Evolutionary conservation across 2,797 vertebrate genomes (phyloP).

Genomic region (Megalops cyprinoides): DNA sequence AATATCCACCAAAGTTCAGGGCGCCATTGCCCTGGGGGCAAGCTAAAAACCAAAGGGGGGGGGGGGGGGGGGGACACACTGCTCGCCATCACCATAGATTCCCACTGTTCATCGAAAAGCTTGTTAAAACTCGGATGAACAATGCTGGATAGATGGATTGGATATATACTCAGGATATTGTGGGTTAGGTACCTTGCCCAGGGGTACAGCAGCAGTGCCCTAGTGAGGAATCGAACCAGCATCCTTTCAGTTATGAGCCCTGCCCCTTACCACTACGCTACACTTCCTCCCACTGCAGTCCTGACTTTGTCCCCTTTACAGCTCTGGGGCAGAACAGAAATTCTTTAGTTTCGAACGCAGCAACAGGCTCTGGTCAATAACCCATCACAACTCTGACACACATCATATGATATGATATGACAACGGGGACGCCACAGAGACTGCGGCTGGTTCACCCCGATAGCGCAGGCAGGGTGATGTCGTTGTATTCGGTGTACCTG

Average conservation of each 20-base stretch:
- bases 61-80: neutral
- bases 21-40: neutral
- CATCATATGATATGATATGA: slow-evolving; percentile 47
- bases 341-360: neutral
- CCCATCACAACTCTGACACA: slow-evolving; percentile 44
- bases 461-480: slow-evolving; percentile 43
- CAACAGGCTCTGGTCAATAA: slow-evolving; percentile 48
- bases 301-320: neutral
- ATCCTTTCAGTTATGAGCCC: too few relatives aligned
- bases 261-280: too few relatives aligned
- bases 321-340: neutral
- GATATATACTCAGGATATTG: too few relatives aligned
- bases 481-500: slow-evolving; percentile 47
- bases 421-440: slow-evolving; percentile 48
- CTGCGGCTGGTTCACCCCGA: slow-evolving; percentile 51
- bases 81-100: too few relatives aligned
- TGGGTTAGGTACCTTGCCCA: too few relatives aligned
- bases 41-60: neutral
- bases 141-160: too few relatives aligned
- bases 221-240: too few relatives aligned
- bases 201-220: too few relatives aligned
- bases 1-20: neutral
- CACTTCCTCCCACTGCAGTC: neutral
- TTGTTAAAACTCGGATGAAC: too few relatives aligned
- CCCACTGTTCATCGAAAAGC: neutral